Evolutionary conservation across 2,888 invertebrate genomes (phyloP).

Genomic region (Buathra laborator): DNA sequence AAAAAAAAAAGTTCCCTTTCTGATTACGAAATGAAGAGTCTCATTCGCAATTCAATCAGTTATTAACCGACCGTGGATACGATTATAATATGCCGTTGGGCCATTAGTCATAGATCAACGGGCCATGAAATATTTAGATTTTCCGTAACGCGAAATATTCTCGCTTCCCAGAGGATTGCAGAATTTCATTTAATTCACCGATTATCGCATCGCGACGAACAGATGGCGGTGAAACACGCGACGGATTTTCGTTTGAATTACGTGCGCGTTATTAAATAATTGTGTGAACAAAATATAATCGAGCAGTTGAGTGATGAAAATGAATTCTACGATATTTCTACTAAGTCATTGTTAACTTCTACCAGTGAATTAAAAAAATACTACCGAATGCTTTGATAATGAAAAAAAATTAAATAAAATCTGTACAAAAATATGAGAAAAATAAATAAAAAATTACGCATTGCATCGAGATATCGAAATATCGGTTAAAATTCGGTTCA

Average conservation of each 20-base stretch:
- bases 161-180: constrained; percentile 34
- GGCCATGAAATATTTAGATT: constrained; percentile 64
- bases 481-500: not conserved
- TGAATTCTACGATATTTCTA: constrained; percentile 60
- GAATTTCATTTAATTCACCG: constrained; percentile 51
- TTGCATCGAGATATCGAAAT: constrained; percentile 9
- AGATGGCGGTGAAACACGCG: constrained; percentile 38
- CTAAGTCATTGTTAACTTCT: constrained; percentile 66
- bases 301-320: constrained; percentile 51
- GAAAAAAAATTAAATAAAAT: constrained; percentile 32
- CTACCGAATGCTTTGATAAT: constrained; percentile 15
- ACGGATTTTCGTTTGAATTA: constrained; percentile 53
- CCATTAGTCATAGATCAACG: constrained; percentile 70
- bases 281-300: constrained; percentile 58
- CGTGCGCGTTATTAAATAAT: constrained; percentile 45
- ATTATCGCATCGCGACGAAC: constrained; percentile 28
- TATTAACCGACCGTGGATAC: constrained; percentile 71
- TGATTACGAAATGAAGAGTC: constrained; percentile 73
- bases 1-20: constrained; percentile 71
- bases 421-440: constrained; percentile 21
- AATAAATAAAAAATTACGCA: constrained; percentile 15
- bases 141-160: constrained; percentile 22
- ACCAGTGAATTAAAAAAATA: constrained; percentile 29
- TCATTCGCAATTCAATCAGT: constrained; percentile 74
- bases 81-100: constrained; percentile 72